Evolutionary conservation across 2,888 invertebrate genomes (phyloP), one percentile per base, ranked within the genome.

Genomic region (Oscheius sp.): DNA sequence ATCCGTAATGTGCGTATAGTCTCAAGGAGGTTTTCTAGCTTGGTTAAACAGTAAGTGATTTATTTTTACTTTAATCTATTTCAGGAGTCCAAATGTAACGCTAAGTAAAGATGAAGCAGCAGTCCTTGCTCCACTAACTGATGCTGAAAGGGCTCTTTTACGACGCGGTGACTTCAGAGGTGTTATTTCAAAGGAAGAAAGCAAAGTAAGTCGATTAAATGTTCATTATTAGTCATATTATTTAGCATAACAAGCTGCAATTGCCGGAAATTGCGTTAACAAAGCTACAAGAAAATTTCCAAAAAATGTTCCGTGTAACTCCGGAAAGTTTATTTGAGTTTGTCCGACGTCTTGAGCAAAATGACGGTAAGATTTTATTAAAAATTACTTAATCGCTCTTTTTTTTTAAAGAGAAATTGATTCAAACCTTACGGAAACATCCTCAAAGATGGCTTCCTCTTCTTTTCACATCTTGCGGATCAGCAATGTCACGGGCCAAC

Each of bases 381-480:
- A 46, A 33, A 31, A n/a, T 15, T 12, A 6, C n/a, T 6, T 15
- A 12, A n/a, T n/a, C n/a, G n/a, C n/a, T n/a, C n/a, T n/a, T 10
- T 23, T 46, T 2, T 63, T 34, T 29, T 61, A 23, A 23, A 70
- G 50, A 46, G 4, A n/a, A 20, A 65, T 29, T 46, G 15, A 17
- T 61, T 25, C 5, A 31, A 15, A 20, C 75, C 1, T 25, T 70
- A 0, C 63, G 66, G 0, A 48, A 48, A 6, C 52, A 66, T 10
- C 46, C 74, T 1, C 72, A 73, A 15, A 65, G 70, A 20, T 81
- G 77, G 76, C 52, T 78, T 10, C 80, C 82, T 0, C 37, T 76
- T 2, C 42, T 79, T 4, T 53, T 82, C 15, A 63, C 55, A 8
- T 52, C 72, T 17, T 81, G 81, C 48, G 82, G 82, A 0, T 64